Conservation (phyloP, 2,888 invertebrate genomes). For the Hemicrepidius hirtus region DNA sequence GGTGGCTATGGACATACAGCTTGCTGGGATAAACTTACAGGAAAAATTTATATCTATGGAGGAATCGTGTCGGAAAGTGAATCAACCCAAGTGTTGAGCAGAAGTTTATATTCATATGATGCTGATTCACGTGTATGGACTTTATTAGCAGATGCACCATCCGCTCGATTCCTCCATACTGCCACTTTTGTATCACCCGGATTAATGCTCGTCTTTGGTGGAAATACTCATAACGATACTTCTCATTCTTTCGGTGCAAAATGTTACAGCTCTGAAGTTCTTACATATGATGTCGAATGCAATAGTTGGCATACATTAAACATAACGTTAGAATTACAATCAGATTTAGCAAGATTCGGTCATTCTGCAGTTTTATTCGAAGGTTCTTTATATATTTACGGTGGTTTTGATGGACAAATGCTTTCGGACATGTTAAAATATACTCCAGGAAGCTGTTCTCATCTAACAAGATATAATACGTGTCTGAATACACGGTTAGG, state of each 20-base stretch:
- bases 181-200: conserved; percentile 88
- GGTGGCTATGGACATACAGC: conserved; percentile 94
- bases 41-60: conserved; percentile 92
- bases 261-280: conserved; percentile 91
- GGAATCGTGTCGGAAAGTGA: conserved; percentile 89
- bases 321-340: conserved; percentile 76
- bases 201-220: conserved; percentile 95
- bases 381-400: conserved; percentile 85
- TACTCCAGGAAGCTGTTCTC: conserved; percentile 83
- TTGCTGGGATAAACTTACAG: conserved; percentile 86
- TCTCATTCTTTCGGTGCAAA: conserved; percentile 88
- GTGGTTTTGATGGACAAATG: conserved; percentile 96
- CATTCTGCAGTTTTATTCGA: conserved; percentile 86
- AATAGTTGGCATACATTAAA: conserved; percentile 80
- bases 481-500: conserved; percentile 85
- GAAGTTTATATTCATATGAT: conserved; percentile 90
- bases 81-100: conserved; percentile 84
- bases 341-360: conserved; percentile 85
- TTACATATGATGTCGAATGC: conserved; percentile 91
- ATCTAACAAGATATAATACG: conserved; percentile 76
- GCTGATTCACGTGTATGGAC: conserved; percentile 86
- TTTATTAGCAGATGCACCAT: conserved; percentile 85
- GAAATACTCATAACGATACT: conserved; percentile 98
- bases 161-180: conserved; percentile 92
- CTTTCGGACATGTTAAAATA: conserved; percentile 91